phyloP scores from a whole-genome alignment of 2,797 vertebrate species.

The Stomatorhinus walkeri region DNA sequence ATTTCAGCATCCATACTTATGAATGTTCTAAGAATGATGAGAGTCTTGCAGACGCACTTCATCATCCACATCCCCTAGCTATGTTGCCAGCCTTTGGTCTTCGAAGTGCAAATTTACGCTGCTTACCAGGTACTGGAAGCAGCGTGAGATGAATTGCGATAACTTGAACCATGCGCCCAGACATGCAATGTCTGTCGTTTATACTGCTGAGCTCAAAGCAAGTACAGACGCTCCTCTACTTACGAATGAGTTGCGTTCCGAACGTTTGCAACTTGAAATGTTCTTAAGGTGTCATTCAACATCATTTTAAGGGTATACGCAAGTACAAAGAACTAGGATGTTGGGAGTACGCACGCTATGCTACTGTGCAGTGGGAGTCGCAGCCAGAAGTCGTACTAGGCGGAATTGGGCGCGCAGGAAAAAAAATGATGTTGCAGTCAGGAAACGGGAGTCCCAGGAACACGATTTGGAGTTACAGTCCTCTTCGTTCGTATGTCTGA shows the following conservation, averaged over 20 bases:
- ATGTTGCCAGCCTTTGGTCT: not conserved
- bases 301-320: too few species aligned
- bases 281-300: too few species aligned
- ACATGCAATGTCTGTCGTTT: not conserved
- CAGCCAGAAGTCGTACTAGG: too few species aligned
- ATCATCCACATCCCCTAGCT: not conserved
- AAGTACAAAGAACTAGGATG: too few species aligned
- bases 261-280: too few species aligned
- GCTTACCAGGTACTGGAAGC: not conserved
- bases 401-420: too few species aligned
- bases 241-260: not conserved
- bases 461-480: not conserved
- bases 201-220: not conserved
- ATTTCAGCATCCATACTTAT: not conserved
- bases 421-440: too few species aligned
- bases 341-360: too few species aligned
- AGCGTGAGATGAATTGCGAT: not conserved
- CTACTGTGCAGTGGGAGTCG: too few species aligned
- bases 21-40: not conserved
- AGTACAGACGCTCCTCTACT: not conserved
- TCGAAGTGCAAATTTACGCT: not conserved
- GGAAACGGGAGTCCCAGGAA: not conserved
- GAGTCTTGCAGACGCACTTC: not conserved
- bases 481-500: not conserved
- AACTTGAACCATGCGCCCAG: not conserved